phyloP scores from a whole-genome alignment of 2,888 invertebrate genomes.

The Mylabris sibirica region DNA sequence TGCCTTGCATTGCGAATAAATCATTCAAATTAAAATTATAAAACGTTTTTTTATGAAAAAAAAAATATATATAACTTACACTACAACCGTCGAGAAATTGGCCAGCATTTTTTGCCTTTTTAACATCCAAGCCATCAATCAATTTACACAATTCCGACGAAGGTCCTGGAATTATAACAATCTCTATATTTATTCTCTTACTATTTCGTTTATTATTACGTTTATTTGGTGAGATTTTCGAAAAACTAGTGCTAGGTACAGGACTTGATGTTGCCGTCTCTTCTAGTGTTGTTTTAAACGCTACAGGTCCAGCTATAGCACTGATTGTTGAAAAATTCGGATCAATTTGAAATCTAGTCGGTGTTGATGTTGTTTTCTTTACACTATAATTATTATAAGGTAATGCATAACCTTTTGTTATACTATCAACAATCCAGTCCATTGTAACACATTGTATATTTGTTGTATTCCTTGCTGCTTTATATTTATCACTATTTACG shows the following conservation, averaged over 20 bases:
- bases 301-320: slow-evolving; percentile 48
- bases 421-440: slow-evolving; percentile 83
- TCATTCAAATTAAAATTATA: slow-evolving; percentile 19
- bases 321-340: slow-evolving; percentile 64
- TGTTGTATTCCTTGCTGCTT: slow-evolving; percentile 63
- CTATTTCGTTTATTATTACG: slow-evolving; percentile 28
- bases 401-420: slow-evolving; percentile 73
- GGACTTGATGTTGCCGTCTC: slow-evolving; percentile 33
- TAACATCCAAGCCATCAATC: slow-evolving; percentile 66
- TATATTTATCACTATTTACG: slow-evolving; percentile 76
- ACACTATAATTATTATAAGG: slow-evolving; percentile 69
- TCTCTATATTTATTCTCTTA: slow-evolving; percentile 5
- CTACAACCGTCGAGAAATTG: slow-evolving; percentile 89
- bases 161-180: slow-evolving; percentile 21
- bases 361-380: slow-evolving; percentile 74
- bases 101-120: slow-evolving; percentile 75
- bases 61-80: slow-evolving; percentile 63
- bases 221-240: slow-evolving; percentile 26
- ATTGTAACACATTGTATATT: slow-evolving; percentile 73
- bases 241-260: slow-evolving; percentile 23
- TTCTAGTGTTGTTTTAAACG: slow-evolving; percentile 28
- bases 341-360: slow-evolving; percentile 64
- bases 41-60: background rate
- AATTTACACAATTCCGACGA: slow-evolving; percentile 43
- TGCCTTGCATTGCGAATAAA: too few relatives aligned